These are phyloP conservation scores for Ceratitis capitata DNA, from an alignment of 1,140 invertebrate species.

Conservation along the genomic window DNA sequence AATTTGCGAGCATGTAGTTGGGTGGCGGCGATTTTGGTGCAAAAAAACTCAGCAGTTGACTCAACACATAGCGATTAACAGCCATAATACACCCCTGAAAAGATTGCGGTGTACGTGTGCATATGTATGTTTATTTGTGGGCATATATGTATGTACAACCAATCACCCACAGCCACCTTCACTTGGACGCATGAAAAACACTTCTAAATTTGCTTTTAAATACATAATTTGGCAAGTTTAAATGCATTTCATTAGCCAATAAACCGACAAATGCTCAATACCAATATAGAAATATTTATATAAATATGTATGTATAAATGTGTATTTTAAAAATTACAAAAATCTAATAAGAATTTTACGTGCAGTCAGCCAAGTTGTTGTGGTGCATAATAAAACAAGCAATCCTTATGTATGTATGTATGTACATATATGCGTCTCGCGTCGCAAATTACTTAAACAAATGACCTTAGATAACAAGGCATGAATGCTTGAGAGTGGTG, in stretches of 20 bases:
- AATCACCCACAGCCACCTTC: too few relatives aligned
- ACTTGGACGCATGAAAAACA: neutral
- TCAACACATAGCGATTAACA: neutral
- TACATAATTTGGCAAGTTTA: neutral
- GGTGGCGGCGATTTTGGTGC: neutral
- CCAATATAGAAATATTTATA: neutral
- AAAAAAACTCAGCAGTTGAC: neutral
- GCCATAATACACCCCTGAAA: neutral
- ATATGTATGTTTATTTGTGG: too few relatives aligned
- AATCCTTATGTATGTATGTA: neutral
- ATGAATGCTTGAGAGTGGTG: too few relatives aligned
- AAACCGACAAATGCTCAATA: neutral
- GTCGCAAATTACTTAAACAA: conserved; percentile 32
- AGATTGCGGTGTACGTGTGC: neutral
- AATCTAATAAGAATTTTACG: neutral
- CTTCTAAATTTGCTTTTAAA: neutral
- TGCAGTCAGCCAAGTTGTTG: neutral
- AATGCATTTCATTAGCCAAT: neutral
- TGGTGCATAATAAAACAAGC: neutral
- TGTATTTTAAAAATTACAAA: neutral
- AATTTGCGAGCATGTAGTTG: neutral
- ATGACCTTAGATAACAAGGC: neutral
- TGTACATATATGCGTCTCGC: neutral
- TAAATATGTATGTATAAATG: neutral
- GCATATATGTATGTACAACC: neutral